A percentile compares a stretch with the other conserved stretches of the same genome.
phyloP scores from a whole-genome alignment of 2,888 invertebrate genomes.

The Horisme vitalbata region DNA sequence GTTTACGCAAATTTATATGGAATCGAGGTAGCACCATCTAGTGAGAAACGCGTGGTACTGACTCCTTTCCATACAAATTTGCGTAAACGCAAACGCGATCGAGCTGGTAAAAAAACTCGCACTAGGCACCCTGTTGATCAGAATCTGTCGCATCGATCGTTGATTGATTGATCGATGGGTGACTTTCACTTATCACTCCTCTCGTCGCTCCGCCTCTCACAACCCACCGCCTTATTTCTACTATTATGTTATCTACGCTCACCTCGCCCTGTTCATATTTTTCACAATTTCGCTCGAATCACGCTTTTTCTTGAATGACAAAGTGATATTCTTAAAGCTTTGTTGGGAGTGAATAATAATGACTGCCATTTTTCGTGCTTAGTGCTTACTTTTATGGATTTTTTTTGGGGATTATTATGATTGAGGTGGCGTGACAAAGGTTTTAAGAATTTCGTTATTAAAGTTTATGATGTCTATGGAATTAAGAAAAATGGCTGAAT shows the following conservation, averaged over 20 bases:
- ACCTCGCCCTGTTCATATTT: slow-evolving; percentile 44
- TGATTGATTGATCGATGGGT: no score
- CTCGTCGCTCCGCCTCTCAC: slow-evolving; percentile 1
- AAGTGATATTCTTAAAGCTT: slow-evolving; percentile 30
- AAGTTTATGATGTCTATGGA: background rate
- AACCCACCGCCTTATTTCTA: slow-evolving; percentile 5
- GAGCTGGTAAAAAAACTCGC: no score
- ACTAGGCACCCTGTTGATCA: no score
- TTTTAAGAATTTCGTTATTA: slow-evolving; percentile 23
- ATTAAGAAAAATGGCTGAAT: background rate
- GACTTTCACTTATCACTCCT: background rate
- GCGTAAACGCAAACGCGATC: no score
- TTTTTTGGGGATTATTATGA: slow-evolving; percentile 14
- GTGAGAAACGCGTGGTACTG: no score
- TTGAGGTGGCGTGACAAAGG: slow-evolving; percentile 27
- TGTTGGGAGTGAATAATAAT: slow-evolving; percentile 28
- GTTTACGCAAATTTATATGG: no score
- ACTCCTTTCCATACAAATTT: no score
- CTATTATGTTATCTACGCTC: slow-evolving; percentile 23
- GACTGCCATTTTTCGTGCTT: slow-evolving; percentile 19
- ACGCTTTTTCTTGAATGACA: slow-evolving; percentile 39
- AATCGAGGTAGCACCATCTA: no score
- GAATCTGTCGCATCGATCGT: no score
- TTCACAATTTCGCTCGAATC: slow-evolving; percentile 45
- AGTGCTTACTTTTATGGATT: slow-evolving; percentile 20